phyloP scores from a whole-genome alignment of 1,140 invertebrate genomes.

The Zaprionus camerounensis region DNA sequence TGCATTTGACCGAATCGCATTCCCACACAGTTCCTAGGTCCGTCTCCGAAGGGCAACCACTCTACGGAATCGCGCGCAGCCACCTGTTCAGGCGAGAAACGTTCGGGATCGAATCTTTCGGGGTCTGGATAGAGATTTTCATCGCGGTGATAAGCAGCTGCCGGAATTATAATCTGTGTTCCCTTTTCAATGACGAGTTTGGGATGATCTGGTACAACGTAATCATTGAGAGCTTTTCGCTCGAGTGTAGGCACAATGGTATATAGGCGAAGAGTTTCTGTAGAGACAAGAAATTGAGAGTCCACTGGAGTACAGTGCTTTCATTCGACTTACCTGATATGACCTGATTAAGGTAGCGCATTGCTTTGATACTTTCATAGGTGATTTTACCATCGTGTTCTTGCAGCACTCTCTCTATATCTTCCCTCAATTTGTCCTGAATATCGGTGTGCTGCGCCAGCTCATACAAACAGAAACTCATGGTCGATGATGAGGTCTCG shows the following conservation, averaged over 20 bases:
- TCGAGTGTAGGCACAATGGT: constrained; percentile 87
- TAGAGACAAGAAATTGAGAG: constrained; percentile 36
- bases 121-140: constrained; percentile 86
- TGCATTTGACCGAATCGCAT: constrained; percentile 84
- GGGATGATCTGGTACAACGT: constrained; percentile 86
- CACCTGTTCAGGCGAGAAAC: constrained; percentile 85
- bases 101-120: constrained; percentile 86
- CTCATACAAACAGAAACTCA: constrained; percentile 85
- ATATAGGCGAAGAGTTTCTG: constrained; percentile 88
- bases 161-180: constrained; percentile 86
- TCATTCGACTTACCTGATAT: constrained; percentile 82
- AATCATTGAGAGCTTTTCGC: constrained; percentile 86
- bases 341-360: constrained; percentile 86
- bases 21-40: constrained; percentile 85
- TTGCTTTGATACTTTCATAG: constrained; percentile 86
- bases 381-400: constrained; percentile 85
- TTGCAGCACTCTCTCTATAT: constrained; percentile 84
- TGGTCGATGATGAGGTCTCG: constrained; percentile 85
- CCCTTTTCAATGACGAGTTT: constrained; percentile 86
- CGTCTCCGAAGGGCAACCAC: constrained; percentile 88
- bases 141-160: constrained; percentile 86
- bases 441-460: constrained; percentile 84
- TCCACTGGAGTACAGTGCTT: neutral
- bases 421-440: constrained; percentile 84
- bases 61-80: constrained; percentile 83